These are phyloP conservation scores for Tenodera sinensis DNA, from an alignment of 2,888 invertebrate genomes.

Conservation along the genomic window DNA sequence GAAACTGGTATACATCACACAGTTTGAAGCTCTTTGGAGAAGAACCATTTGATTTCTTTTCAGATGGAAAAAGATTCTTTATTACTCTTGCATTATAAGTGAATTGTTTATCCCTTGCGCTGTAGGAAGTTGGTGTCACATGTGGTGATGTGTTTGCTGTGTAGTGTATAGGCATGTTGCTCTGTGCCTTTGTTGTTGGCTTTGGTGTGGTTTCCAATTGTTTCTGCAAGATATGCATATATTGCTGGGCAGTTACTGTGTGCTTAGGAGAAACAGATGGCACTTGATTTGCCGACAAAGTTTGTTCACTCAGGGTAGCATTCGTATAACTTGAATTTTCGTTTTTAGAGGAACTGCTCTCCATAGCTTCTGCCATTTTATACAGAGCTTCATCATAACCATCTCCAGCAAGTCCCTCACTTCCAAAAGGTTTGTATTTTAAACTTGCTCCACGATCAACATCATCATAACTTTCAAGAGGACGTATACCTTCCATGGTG, in stretches of 20 bases:
- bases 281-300: not conserved
- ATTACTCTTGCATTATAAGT: not conserved
- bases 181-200: slow-evolving; percentile 37
- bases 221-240: slow-evolving; percentile 40
- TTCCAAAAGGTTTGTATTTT: not conserved
- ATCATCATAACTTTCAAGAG: not conserved
- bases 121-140: not conserved
- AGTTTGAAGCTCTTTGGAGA: slow-evolving; percentile 50
- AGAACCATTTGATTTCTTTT: slow-evolving; percentile 29
- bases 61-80: not conserved
- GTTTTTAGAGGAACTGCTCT: slow-evolving; percentile 21
- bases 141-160: not conserved
- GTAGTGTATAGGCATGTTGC: not conserved
- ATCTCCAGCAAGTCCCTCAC: slow-evolving; percentile 36
- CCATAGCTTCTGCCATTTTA: slow-evolving; percentile 39
- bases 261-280: slow-evolving; percentile 28
- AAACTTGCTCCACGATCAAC: not conserved
- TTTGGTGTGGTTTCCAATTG: slow-evolving; percentile 54
- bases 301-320: not conserved
- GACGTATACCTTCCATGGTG: not conserved
- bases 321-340: not conserved
- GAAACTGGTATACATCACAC: slow-evolving; percentile 51
- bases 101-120: not conserved
- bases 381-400: slow-evolving; percentile 49
- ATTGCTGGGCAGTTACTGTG: slow-evolving; percentile 30